Conservation (phyloP, 64 coral and sea anemone genomes). For the Anthopleura sola region DNA sequence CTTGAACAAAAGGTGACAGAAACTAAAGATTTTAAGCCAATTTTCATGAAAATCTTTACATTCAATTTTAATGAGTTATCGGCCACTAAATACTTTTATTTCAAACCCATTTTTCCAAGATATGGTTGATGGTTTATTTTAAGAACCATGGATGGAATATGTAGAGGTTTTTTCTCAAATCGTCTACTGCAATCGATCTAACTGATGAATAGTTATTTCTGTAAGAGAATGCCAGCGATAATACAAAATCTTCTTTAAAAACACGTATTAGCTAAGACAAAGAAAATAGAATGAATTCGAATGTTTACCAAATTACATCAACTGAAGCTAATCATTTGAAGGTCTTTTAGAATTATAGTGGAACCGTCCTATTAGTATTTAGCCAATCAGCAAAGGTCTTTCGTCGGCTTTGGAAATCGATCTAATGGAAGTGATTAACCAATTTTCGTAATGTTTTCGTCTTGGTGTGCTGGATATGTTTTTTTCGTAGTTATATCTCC, state of each 20-base stretch:
- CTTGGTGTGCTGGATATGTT: neutral
- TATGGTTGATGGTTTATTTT: too few relatives aligned
- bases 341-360: neutral
- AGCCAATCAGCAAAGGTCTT: neutral
- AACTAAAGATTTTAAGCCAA: neutral
- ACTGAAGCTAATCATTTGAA: neutral
- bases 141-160: too few relatives aligned
- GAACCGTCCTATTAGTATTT: neutral
- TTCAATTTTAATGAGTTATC: neutral
- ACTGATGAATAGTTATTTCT: neutral
- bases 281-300: neutral
- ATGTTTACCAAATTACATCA: conserved; percentile 1
- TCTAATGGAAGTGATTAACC: conserved; percentile 8
- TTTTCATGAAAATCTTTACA: neutral
- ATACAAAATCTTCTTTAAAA: neutral
- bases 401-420: neutral
- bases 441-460: neutral
- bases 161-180: neutral
- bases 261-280: neutral
- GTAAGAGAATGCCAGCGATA: neutral
- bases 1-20: neutral
- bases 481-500: neutral
- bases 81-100: neutral
- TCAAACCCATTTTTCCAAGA: neutral
- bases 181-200: neutral